phyloP scores from a whole-genome alignment of 2,797 vertebrate species.

The Phyllotis vaccarum region DNA sequence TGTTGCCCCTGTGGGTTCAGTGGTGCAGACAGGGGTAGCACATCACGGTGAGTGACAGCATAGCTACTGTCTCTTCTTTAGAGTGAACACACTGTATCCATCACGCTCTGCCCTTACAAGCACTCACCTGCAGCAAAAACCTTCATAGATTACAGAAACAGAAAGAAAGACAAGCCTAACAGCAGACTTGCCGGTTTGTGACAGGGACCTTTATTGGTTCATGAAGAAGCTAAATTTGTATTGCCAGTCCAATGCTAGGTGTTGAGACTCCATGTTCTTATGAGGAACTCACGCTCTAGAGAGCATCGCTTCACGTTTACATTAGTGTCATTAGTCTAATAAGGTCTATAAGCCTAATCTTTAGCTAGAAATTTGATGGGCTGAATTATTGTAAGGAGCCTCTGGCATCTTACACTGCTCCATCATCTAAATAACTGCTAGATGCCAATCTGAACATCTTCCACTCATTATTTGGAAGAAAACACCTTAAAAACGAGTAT shows the following conservation, averaged over 20 bases:
- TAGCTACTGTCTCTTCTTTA: background rate
- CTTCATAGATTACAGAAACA: background rate
- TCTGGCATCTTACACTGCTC: background rate
- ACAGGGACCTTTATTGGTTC: slow-evolving; percentile 19
- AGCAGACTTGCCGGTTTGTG: background rate
- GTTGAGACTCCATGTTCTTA: background rate
- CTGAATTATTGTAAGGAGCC: background rate
- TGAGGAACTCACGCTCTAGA: background rate
- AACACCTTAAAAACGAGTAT: slow-evolving; percentile 4
- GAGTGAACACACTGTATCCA: background rate
- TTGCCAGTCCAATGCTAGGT: background rate
- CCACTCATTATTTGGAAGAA: slow-evolving; percentile 20
- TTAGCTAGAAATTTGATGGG: background rate
- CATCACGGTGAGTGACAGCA: rapidly evolving
- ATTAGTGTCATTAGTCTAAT: slow-evolving; percentile 15
- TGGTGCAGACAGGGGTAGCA: background rate
- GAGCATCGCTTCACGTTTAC: background rate
- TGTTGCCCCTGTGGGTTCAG: background rate
- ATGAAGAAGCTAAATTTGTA: background rate
- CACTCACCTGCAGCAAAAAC: background rate
- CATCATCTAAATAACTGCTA: background rate
- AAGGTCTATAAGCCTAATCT: background rate
- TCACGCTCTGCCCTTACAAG: background rate
- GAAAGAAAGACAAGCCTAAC: background rate
- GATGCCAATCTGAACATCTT: background rate